These are phyloP conservation scores for Amphibalanus amphitrite DNA, from an alignment of 1,140 invertebrate species.

Conservation along the genomic window DNA sequence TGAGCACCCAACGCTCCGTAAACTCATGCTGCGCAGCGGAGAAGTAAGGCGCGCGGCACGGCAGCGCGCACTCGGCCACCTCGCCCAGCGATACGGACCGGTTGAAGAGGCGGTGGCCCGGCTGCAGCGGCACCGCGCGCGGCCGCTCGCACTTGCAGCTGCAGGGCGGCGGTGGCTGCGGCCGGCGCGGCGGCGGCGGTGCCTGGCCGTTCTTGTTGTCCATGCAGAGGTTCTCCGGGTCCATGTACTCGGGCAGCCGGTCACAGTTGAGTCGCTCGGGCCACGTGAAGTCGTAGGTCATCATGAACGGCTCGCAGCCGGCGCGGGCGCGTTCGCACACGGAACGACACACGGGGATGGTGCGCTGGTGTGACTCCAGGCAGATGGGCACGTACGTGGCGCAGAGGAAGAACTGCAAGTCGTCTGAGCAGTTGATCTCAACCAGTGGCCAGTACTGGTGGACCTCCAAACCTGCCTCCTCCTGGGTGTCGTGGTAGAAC, in stretches of 20 bases:
- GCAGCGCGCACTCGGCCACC: slow-evolving; percentile 67
- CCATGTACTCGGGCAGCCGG: slow-evolving; percentile 60
- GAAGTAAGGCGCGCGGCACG: slow-evolving; percentile 81
- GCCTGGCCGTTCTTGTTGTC: slow-evolving; percentile 43
- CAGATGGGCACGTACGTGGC: slow-evolving; percentile 86
- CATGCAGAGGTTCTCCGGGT: slow-evolving; percentile 73
- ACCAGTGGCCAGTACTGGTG: slow-evolving; percentile 89
- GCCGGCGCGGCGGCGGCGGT: slow-evolving; percentile 24
- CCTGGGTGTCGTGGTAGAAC: slow-evolving; percentile 46
- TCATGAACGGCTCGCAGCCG: slow-evolving; percentile 91
- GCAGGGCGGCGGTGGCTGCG: not conserved
- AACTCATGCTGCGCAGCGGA: slow-evolving; percentile 64
- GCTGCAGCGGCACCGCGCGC: slow-evolving; percentile 48
- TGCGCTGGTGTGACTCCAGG: slow-evolving; percentile 69
- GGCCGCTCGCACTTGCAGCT: slow-evolving; percentile 47
- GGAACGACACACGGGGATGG: slow-evolving; percentile 78
- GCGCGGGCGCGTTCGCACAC: slow-evolving; percentile 79
- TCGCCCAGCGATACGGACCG: slow-evolving; percentile 43
- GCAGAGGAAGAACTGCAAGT: slow-evolving; percentile 82
- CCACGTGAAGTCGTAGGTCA: slow-evolving; percentile 90
- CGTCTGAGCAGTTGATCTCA: slow-evolving; percentile 63
- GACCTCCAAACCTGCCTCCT: slow-evolving; percentile 79
- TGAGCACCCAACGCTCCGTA: slow-evolving; percentile 47
- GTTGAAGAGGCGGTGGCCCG: slow-evolving; percentile 40
- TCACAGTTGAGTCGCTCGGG: slow-evolving; percentile 91